Evolutionary conservation across 2,113 vertebrate genomes (phyloP).

Genomic region (Apodemus speciosus): DNA sequence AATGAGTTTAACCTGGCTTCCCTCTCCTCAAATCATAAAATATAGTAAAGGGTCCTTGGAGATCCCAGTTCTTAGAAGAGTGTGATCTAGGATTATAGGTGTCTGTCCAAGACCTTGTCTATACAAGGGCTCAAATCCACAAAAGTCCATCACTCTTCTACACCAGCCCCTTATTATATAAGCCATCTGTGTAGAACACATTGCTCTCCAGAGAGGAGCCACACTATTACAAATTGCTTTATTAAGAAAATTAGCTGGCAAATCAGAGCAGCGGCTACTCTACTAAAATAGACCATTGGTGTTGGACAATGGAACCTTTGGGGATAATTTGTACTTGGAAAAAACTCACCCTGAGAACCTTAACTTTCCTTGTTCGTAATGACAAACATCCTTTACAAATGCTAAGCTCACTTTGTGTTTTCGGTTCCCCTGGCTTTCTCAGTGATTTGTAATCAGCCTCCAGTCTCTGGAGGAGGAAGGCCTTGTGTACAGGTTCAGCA

Average conservation of each 20-base stretch:
- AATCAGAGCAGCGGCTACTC: constrained; percentile 17
- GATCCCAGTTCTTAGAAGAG: background rate
- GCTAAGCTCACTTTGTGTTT: background rate
- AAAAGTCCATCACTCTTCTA: background rate
- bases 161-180: background rate
- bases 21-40: background rate
- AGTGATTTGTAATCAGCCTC: background rate
- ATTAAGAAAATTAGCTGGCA: constrained; percentile 59
- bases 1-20: background rate
- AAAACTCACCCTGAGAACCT: background rate
- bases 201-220: constrained; percentile 42
- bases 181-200: background rate
- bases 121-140: background rate
- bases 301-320: background rate
- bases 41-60: background rate
- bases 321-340: background rate
- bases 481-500: background rate
- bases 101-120: background rate
- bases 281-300: constrained; percentile 29
- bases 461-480: background rate
- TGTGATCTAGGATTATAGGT: background rate
- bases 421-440: background rate
- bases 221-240: constrained; percentile 25
- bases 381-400: background rate
- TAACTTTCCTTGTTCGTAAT: background rate